Percentiles rank a stretch among this genome's conserved stretches.
Evolutionary conservation across 2,797 vertebrate genomes (phyloP).

Genomic region (Sarcophilus harrisii): DNA sequence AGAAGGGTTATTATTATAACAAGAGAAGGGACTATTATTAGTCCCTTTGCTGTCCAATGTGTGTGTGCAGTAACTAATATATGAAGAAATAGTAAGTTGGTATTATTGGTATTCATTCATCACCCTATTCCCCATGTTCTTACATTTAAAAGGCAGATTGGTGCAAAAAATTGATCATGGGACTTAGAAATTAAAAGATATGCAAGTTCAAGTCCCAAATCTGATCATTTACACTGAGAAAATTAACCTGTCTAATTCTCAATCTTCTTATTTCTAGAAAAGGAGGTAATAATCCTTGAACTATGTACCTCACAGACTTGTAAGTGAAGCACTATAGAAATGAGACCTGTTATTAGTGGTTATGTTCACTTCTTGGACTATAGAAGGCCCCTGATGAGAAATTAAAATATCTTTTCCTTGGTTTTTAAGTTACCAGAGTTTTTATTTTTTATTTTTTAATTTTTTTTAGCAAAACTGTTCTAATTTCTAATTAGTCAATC

Average conservation of each 20-base stretch:
- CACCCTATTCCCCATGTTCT: not conserved
- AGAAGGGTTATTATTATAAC: no score
- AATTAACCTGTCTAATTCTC: not conserved
- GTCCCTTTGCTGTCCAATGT: not conserved
- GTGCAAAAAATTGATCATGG: not conserved
- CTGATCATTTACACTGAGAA: not conserved
- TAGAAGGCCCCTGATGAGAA: conserved; percentile 64
- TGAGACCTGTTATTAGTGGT: not conserved
- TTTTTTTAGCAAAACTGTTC: conserved; percentile 56
- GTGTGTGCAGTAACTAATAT: not conserved
- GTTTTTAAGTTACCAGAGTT: conserved; percentile 70
- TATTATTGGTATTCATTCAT: no score
- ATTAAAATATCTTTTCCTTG: conserved; percentile 20
- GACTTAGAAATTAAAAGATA: not conserved
- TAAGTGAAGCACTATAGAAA: not conserved
- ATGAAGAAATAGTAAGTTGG: not conserved
- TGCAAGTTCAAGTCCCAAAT: accelerated
- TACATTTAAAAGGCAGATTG: not conserved
- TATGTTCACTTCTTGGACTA: not conserved
- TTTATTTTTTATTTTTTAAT: conserved; percentile 22
- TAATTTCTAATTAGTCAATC: conserved; percentile 75
- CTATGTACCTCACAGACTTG: not conserved
- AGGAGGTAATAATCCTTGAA: not conserved
- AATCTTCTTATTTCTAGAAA: not conserved
- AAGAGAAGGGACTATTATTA: not conserved